These are phyloP conservation scores for Micromys minutus DNA, from an alignment of 2,113 vertebrate species.

Conservation along the genomic window DNA sequence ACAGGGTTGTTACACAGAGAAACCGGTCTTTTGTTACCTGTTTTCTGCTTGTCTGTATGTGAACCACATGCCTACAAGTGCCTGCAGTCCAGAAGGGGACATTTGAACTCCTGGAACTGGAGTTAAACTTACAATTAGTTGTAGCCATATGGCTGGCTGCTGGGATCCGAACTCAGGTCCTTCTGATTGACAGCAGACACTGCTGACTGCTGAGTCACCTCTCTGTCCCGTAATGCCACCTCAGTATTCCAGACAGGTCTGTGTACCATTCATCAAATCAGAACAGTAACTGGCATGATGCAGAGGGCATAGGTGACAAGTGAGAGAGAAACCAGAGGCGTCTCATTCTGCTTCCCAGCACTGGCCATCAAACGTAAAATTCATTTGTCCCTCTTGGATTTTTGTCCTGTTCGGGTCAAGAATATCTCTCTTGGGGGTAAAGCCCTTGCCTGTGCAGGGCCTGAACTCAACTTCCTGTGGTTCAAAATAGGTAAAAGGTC, in stretches of 20 bases:
- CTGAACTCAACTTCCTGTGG: background rate
- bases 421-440: background rate
- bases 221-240: no score
- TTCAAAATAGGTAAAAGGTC: background rate
- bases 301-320: background rate
- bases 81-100: background rate
- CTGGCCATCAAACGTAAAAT: background rate
- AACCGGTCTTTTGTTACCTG: background rate
- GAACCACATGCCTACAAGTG: background rate
- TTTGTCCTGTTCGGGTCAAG: constrained; percentile 31
- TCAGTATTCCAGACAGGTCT: constrained; percentile 6
- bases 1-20: background rate
- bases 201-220: background rate
- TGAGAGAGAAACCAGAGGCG: background rate
- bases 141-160: background rate
- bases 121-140: background rate
- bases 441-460: background rate
- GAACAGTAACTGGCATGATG: background rate
- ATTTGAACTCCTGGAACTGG: background rate
- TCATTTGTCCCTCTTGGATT: background rate
- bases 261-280: background rate
- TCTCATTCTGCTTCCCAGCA: background rate
- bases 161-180: background rate
- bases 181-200: background rate
- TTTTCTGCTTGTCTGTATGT: background rate